Conservation (phyloP, 2,888 invertebrate genomes). For the Sceliomorpha sp. region DNA sequence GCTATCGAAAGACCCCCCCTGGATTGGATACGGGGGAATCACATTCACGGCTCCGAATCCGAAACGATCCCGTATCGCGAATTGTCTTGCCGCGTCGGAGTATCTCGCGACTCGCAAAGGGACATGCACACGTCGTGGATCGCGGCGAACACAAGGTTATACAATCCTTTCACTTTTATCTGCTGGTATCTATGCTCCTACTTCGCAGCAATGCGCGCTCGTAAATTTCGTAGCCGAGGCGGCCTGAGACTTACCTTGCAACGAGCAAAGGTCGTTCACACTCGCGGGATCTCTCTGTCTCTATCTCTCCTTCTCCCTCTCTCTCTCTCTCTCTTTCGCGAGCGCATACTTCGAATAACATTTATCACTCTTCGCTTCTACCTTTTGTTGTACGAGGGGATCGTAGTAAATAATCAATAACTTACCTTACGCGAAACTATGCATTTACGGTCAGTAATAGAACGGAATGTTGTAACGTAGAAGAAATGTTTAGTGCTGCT, state of each 20-base stretch:
- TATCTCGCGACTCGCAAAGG: slow-evolving; percentile 9
- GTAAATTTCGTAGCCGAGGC: slow-evolving; percentile 70
- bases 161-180: slow-evolving; percentile 78
- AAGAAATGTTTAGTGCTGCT: too few species aligned
- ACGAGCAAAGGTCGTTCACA: slow-evolving; percentile 73
- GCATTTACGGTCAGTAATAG: too few species aligned
- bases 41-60: neutral
- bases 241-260: slow-evolving; percentile 68
- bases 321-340: too few species aligned
- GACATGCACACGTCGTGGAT: slow-evolving; percentile 32
- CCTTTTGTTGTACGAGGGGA: neutral
- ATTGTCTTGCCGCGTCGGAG: neutral
- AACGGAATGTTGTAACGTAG: too few species aligned
- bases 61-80: slow-evolving; percentile 10
- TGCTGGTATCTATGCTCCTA: slow-evolving; percentile 60
- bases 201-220: slow-evolving; percentile 62
- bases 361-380: slow-evolving; percentile 14
- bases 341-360: slow-evolving; percentile 29
- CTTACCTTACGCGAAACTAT: too few species aligned
- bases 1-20: too few species aligned
- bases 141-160: slow-evolving; percentile 70
- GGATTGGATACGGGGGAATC: neutral
- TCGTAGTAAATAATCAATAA: neutral
- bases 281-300: slow-evolving; percentile 35
- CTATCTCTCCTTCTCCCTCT: too few species aligned